Conservation (phyloP, 2,888 invertebrate species). For the Napeogenes inachia region DNA sequence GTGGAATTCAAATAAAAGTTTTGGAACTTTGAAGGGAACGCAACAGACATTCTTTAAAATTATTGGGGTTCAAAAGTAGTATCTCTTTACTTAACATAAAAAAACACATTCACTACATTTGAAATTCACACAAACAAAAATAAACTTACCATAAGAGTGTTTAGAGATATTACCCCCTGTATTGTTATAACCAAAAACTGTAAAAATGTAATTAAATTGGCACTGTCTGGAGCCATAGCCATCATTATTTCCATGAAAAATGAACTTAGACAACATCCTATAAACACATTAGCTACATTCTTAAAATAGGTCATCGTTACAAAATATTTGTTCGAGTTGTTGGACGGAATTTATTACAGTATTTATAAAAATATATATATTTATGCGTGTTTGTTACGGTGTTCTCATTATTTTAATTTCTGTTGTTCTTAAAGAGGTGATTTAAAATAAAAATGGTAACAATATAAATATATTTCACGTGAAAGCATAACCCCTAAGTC, state of each 20-base stretch:
- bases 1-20: too few species aligned
- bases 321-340: neutral
- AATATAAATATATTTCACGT: too few species aligned
- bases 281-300: constrained; percentile 53
- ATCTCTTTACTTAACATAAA: neutral
- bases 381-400: too few species aligned
- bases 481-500: too few species aligned
- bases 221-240: constrained; percentile 52
- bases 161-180: constrained; percentile 50
- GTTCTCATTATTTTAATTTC: too few species aligned
- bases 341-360: neutral
- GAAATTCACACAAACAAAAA: neutral
- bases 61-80: too few species aligned
- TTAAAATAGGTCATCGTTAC: constrained; percentile 44
- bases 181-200: constrained; percentile 63
- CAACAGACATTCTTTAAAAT: too few species aligned
- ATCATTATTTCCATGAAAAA: constrained; percentile 70
- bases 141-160: constrained; percentile 44
- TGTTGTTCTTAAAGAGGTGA: too few species aligned
- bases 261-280: constrained; percentile 61
- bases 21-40: too few species aligned
- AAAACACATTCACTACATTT: constrained; percentile 11
- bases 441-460: too few species aligned
- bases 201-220: constrained; percentile 65
- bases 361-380: too few species aligned